These are phyloP conservation scores for Mastigias papua DNA, from an alignment of 30 jellyfish, hydroid and myxozoan species.

Conservation along the genomic window DNA sequence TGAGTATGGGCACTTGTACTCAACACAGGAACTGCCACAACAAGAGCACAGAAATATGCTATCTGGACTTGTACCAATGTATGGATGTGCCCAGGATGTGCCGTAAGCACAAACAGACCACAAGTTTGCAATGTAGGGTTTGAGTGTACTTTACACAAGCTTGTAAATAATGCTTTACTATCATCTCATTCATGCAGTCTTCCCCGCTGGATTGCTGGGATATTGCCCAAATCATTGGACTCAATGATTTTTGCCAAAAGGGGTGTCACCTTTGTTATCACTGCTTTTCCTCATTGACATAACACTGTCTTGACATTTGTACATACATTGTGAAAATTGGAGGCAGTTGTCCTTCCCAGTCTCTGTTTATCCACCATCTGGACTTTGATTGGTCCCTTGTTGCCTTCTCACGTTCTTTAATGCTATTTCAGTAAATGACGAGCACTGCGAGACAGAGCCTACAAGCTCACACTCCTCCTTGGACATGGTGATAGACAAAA, in stretches of 20 bases:
- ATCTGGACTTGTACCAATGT: neutral
- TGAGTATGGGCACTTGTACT: slow-evolving; percentile 33
- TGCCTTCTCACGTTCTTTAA: slow-evolving; percentile 40
- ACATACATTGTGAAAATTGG: slow-evolving; percentile 7
- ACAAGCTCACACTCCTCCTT: slow-evolving; percentile 32
- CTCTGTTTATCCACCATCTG: slow-evolving; percentile 5
- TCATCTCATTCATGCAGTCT: slow-evolving; percentile 21
- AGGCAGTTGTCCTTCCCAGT: slow-evolving; percentile 32
- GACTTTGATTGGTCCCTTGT: slow-evolving; percentile 39
- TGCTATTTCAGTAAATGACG: slow-evolving; percentile 30
- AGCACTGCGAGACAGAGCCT: slow-evolving; percentile 17
- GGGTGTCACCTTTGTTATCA: slow-evolving; percentile 33
- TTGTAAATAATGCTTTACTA: slow-evolving; percentile 21
- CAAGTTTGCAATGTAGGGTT: neutral
- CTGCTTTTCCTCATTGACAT: slow-evolving; percentile 10
- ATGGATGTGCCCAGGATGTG: neutral
- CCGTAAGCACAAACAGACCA: neutral
- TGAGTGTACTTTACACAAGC: slow-evolving; percentile 7
- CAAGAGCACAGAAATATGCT: slow-evolving; percentile 33
- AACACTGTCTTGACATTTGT: slow-evolving; percentile 15
- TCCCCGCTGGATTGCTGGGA: slow-evolving; percentile 32
- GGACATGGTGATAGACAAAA: neutral
- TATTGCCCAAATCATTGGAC: slow-evolving; percentile 16
- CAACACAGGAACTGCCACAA: slow-evolving; percentile 36
- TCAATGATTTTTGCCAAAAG: slow-evolving; percentile 33